Evolutionary conservation across 2,113 vertebrate species (phyloP), one percentile per base, ranked within the genome.

Genomic region (Seriola dumerili): DNA sequence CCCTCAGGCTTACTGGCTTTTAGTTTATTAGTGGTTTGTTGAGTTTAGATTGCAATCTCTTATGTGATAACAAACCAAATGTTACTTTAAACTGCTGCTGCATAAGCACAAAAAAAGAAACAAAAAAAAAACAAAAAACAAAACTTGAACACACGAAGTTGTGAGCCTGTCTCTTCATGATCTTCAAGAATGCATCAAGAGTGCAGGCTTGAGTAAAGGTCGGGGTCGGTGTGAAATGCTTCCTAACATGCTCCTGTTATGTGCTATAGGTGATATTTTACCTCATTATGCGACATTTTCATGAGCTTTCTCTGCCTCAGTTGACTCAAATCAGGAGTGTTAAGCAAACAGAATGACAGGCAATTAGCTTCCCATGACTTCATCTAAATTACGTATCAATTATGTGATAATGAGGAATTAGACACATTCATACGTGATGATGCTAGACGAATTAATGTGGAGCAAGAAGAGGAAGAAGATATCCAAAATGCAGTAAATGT

Each of bases 381-480:
- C 83, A 66, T 71, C 85, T 87, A 84, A 91, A 93, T 93, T 84
- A 88, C 36, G 13, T 84, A 91, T 91, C 84, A 89, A 89, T 93
- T 89, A 91, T 73, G 76, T 72, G 84, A 89, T 93, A 90, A 92
- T 89, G 80, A 89, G 85, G 77, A 82, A 85, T 91, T 84, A 82
- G 83, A 59, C 84, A 65, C 25, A 19, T 81, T 81, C 65, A 68
- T 62, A 82, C 59, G 52, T 52, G 75, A 71, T 79, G 63, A 16
- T 59, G 76, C 69, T 14, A 21, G 48, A 78, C 52, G 50, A 85
- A 76, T 68, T 23, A 36, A 88, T 78, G 63, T 42, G 44, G 54
- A 44, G 54, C 23, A 77, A 75, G 10, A 17, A 48, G 46, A 69
- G 69, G 68, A 67, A 76, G 72, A 16, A 36, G 23, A 71, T 9